Evolutionary conservation across 2,113 vertebrate genomes (phyloP), one percentile per base, ranked within the genome.

Genomic region (Phyllostomus hastatus): DNA sequence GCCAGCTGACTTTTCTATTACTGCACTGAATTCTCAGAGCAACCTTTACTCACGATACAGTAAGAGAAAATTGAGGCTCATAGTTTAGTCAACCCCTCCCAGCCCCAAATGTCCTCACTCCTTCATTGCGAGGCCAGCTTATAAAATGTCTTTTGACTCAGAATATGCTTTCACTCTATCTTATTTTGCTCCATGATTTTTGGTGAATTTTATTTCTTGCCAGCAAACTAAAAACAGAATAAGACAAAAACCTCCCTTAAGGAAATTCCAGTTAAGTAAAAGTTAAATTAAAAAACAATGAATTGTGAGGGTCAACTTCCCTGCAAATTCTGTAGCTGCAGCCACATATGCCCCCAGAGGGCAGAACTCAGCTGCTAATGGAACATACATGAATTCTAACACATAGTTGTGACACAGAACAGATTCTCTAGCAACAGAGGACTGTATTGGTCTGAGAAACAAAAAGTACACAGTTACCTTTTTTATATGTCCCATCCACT

Each of bases 401-500:
- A 88, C 16, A 38, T 26, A 72, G 80, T 61, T 88, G 11, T 80
- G 73, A 72, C 43, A 82, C 19, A 95, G 7, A 87, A 10, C 5
- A 97, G 38, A 84, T n/a, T 69, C 31, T 57, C 10, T 10, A 31
- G 41, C 4, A 67, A 72, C 12, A 87, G 31, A 90, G 31, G 33
- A 76, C 24, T 90, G 3, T 59, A 35, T 24, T 54, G 38, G 41
- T 9, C 41, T 76, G 11, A 90, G 19, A 85, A 91, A 91, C 14
- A 84, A 35, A 89, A 87, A 41, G 4, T 12, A 85, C 35, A 69
- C 69, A 28, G 6, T 98, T 98, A 99, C 99, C 99, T 99, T 99
- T 99, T 98, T 99, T 99, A 90, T 99, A 99, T 64, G 99, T 99
- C 64, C 99, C 99, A 95, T 99, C 99, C 0, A 99, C 99, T 1